Percentiles rank a stretch among this genome's conserved stretches.
phyloP scores from a whole-genome alignment of 2,797 vertebrate genomes.

The Pseudomugil tenellus region DNA sequence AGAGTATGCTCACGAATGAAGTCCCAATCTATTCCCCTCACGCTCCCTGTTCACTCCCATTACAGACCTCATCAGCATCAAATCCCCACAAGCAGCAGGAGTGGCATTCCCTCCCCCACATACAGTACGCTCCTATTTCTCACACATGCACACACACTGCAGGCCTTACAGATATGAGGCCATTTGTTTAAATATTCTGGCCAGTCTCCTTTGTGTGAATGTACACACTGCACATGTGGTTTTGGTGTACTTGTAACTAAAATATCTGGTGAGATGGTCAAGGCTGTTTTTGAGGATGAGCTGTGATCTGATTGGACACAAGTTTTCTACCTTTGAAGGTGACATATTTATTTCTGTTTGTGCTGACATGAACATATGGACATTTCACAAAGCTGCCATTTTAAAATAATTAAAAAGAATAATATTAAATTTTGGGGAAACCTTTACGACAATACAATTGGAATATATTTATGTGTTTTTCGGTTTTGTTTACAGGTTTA shows the following conservation, averaged over 20 bases:
- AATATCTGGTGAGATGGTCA: neutral
- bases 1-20: conserved; percentile 71
- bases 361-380: neutral
- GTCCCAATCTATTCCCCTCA: conserved; percentile 79
- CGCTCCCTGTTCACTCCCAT: conserved; percentile 76
- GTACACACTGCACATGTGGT: conserved; percentile 16
- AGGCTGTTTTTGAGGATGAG: neutral
- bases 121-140: conserved; percentile 51
- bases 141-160: conserved; percentile 33
- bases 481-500: conserved; percentile 20
- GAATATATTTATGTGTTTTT: conserved; percentile 17
- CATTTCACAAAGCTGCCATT: neutral
- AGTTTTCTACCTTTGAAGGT: neutral
- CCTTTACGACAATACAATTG: neutral
- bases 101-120: conserved; percentile 60
- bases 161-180: conserved; percentile 46
- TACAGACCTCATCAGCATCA: conserved; percentile 81
- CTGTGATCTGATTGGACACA: neutral
- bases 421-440: neutral
- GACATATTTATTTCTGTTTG: neutral
- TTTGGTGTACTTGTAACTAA: neutral
- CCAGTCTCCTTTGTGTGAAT: conserved; percentile 18
- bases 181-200: conserved; percentile 61
- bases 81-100: conserved; percentile 72
- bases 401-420: neutral